Evolutionary conservation across 2,113 vertebrate genomes (phyloP).

Genomic region (Myrmophylax atrothorax): DNA sequence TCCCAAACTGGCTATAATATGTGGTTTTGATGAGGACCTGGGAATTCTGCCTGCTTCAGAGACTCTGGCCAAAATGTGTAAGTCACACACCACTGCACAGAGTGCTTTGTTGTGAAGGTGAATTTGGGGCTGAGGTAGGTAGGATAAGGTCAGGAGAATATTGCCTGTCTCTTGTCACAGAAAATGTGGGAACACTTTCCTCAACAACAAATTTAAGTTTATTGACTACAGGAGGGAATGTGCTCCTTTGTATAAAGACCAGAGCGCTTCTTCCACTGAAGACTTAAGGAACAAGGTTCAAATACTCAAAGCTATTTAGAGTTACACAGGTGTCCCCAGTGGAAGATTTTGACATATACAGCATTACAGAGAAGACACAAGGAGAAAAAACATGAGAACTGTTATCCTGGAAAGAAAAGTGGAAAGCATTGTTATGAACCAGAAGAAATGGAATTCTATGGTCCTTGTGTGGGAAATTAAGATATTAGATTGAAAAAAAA

Average conservation of each 20-base stretch:
- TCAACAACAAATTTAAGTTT: background rate
- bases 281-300: background rate
- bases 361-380: background rate
- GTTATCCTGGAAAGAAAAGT: background rate
- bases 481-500: background rate
- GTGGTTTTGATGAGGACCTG: background rate
- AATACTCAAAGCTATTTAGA: background rate
- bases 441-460: background rate
- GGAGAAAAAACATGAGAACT: background rate
- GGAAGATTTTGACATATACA: background rate
- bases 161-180: background rate
- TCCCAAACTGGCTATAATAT: background rate
- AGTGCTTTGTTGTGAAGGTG: background rate
- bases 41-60: background rate
- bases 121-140: background rate
- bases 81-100: background rate
- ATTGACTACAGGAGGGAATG: background rate
- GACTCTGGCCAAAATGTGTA: background rate
- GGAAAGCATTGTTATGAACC: rapidly evolving
- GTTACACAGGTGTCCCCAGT: background rate
- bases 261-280: background rate
- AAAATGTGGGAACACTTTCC: background rate
- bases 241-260: background rate
- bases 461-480: background rate
- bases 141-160: background rate